Percentiles rank a stretch among this genome's conserved stretches.
Evolutionary conservation across 2,888 invertebrate genomes (phyloP).

Genomic region (Xestia xanthographa): DNA sequence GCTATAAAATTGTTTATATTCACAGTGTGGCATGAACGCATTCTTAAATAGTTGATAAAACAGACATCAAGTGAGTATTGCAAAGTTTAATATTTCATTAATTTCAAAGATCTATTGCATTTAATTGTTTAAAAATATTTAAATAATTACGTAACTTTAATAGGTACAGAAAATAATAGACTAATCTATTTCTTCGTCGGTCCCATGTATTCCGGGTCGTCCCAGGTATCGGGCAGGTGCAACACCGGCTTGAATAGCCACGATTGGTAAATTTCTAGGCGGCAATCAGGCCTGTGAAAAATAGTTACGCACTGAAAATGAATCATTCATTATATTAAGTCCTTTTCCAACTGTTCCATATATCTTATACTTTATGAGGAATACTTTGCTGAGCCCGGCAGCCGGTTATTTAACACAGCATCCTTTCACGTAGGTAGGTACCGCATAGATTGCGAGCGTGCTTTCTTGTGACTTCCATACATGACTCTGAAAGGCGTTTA

Average conservation of each 20-base stretch:
- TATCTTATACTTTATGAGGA: slow-evolving; percentile 49
- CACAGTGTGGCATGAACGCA: slow-evolving; percentile 34
- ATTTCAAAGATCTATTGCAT: background rate
- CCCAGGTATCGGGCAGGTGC: slow-evolving; percentile 83
- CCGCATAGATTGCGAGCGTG: slow-evolving; percentile 46
- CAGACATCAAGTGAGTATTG: background rate
- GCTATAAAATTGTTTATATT: slow-evolving; percentile 42
- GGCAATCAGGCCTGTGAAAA: slow-evolving; percentile 83
- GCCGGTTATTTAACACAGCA: slow-evolving; percentile 38
- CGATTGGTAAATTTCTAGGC: slow-evolving; percentile 84
- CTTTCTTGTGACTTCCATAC: slow-evolving; percentile 32
- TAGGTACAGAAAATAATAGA: background rate
- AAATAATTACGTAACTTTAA: background rate
- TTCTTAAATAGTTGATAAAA: slow-evolving; percentile 19
- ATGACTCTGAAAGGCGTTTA: slow-evolving; percentile 46
- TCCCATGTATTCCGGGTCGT: slow-evolving; percentile 73
- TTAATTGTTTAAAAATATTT: background rate
- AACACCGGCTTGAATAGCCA: slow-evolving; percentile 79
- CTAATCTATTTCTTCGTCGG: slow-evolving; percentile 5
- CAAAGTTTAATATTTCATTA: background rate
- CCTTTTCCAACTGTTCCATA: slow-evolving; percentile 57
- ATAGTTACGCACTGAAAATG: background rate
- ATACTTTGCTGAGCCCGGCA: slow-evolving; percentile 27
- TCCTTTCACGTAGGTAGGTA: slow-evolving; percentile 38
- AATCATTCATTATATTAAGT: slow-evolving; percentile 3